Evolutionary conservation across 1,140 invertebrate species (phyloP), one percentile per base, ranked within the genome.

Genomic region (Pseudomyrmex sp.): DNA sequence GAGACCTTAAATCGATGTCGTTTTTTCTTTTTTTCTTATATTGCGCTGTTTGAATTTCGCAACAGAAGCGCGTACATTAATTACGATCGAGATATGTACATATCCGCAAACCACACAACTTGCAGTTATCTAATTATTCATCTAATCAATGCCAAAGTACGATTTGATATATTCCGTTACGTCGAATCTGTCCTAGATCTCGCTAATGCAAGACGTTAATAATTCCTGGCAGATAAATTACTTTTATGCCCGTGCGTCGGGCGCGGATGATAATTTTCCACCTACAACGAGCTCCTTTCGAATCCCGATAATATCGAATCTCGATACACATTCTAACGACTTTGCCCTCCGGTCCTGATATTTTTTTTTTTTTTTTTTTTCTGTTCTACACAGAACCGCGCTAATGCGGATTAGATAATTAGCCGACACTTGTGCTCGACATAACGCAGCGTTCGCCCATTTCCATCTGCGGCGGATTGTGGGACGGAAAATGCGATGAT

Each of bases 131-230:
- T 13, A 77, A 66, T 77, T 68, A 77, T 15, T 2, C 35, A 66
- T 76, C 8, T 13, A 26, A 68, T 76, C 20, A 80, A 72, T 72
- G 23, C n/a, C 12, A 70, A 46, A 48, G 18, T 72, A 2, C 9
- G 8, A 35, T 59, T 61, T 48, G 44, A 80, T 80, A 61, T 56
- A 80, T 80, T 80, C 76, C 76, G 23, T 62, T 79, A 79, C 76
- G 76, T 80, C 15, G 59, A 70, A 79, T 70, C 52, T 70, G 76
- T 50, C 66, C 66, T 80, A 79, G 76, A 79, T 80, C 76, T 80
- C n/a, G 50, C 65, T 15, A 72, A 83, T 66, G 79, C 75, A 85
- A 90, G 80, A 88, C 88, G 89, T 87, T 91, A 91, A 91, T 91
- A 90, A 90, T 83, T 83, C 84, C 73, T 48, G 80, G 68, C 82